These are phyloP conservation scores for Amphiprion percula DNA, from an alignment of 2,113 vertebrate species.

Conservation along the genomic window DNA sequence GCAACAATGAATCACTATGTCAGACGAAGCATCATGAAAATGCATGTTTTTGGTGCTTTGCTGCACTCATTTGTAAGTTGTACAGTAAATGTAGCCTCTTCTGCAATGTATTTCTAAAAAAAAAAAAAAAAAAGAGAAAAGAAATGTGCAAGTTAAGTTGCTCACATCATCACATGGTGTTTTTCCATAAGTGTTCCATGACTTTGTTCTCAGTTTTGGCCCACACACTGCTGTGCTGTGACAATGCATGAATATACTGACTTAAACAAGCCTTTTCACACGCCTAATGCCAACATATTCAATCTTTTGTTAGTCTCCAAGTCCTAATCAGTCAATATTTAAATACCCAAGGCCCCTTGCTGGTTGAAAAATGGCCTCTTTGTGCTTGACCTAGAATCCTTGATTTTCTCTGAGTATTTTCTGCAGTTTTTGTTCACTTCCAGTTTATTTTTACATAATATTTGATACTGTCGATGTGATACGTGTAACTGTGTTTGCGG, in stretches of 20 bases:
- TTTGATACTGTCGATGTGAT: not conserved
- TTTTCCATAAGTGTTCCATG: not conserved
- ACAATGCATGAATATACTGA: constrained; percentile 15
- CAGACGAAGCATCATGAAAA: not conserved
- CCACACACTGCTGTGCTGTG: not conserved
- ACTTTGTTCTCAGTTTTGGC: not conserved
- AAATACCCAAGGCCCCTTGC: not conserved
- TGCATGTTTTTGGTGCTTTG: not conserved
- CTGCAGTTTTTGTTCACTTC: not conserved
- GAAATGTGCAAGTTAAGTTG: not conserved
- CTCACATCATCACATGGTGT: not conserved
- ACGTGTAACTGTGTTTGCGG: constrained; percentile 3
- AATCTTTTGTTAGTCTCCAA: not conserved
- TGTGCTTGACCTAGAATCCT: not conserved
- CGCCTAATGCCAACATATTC: constrained; percentile 8
- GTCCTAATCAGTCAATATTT: not conserved
- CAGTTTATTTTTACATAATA: not conserved
- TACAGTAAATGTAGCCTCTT: not conserved
- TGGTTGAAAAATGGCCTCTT: not conserved
- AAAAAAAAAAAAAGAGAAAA: not conserved
- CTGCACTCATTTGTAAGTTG: not conserved
- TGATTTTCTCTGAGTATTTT: not conserved
- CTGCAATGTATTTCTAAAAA: constrained; percentile 1
- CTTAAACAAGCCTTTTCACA: constrained; percentile 16
- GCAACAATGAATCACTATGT: not conserved